Conservation (phyloP, 2,888 invertebrate genomes). For the Ctena decussata region DNA sequence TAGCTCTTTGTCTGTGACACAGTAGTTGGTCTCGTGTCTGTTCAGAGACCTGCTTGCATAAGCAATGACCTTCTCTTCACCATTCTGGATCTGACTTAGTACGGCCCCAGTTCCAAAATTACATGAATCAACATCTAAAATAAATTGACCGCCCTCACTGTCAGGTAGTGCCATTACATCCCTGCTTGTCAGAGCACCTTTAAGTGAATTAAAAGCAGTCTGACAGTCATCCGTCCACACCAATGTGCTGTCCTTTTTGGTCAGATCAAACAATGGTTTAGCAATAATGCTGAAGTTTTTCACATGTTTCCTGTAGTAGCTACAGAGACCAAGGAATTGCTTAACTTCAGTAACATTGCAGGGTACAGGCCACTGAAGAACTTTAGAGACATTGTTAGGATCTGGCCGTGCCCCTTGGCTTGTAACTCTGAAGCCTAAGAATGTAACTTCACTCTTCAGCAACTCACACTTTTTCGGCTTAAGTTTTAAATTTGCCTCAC, state of each 20-base stretch:
- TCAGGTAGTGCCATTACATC: constrained; percentile 38
- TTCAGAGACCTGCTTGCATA: constrained; percentile 32
- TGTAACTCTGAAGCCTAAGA: constrained; percentile 43
- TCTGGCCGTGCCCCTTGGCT: constrained; percentile 7
- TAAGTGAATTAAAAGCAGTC: constrained; percentile 34
- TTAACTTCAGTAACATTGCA: constrained; percentile 43
- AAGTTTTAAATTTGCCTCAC: constrained; percentile 55
- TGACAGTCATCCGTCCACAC: constrained; percentile 41
- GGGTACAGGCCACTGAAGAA: constrained; percentile 26
- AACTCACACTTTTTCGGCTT: constrained; percentile 60
- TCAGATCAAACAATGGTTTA: constrained; percentile 34
- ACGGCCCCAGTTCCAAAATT: constrained; percentile 48
- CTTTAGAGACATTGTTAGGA: constrained; percentile 21
- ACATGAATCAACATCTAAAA: constrained; percentile 52
- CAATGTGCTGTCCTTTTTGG: background rate
- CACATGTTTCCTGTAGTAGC: constrained; percentile 45
- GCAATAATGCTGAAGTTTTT: constrained; percentile 33
- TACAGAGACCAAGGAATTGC: constrained; percentile 37
- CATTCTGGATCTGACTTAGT: constrained; percentile 45
- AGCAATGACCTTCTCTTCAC: constrained; percentile 38
- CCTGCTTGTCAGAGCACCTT: constrained; percentile 31
- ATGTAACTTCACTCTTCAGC: constrained; percentile 41
- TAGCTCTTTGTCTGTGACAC: constrained; percentile 35
- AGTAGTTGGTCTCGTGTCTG: constrained; percentile 21
- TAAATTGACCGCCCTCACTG: constrained; percentile 24